Conservation (phyloP, 2,113 vertebrate species). For the Scortum barcoo region DNA sequence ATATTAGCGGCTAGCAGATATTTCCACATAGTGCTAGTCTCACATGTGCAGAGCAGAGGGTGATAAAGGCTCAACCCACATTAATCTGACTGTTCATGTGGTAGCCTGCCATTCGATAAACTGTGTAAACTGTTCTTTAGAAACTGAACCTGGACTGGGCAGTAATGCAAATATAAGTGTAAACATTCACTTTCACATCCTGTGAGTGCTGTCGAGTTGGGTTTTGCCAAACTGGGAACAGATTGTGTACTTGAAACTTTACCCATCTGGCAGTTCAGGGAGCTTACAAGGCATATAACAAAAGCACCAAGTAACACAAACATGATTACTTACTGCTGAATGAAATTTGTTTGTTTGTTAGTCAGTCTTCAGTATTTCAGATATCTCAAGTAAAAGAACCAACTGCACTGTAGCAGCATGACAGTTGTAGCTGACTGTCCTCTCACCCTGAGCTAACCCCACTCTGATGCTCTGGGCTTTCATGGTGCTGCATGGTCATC, state of each 20-base stretch:
- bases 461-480: conserved; percentile 32
- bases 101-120: background rate
- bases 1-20: background rate
- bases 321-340: conserved; percentile 22
- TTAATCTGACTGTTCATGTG: background rate
- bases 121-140: background rate
- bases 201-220: conserved; percentile 3
- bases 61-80: conserved; percentile 5
- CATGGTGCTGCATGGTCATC: conserved; percentile 48
- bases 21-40: background rate
- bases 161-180: background rate
- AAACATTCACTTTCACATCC: conserved; percentile 13
- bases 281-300: background rate
- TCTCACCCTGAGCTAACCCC: conserved; percentile 31
- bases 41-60: background rate
- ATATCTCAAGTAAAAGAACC: background rate
- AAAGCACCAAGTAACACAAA: conserved; percentile 22
- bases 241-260: conserved; percentile 9
- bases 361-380: background rate
- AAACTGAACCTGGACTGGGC: background rate
- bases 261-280: conserved; percentile 16
- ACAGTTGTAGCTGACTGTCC: conserved; percentile 22
- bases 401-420: background rate
- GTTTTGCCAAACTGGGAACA: conserved; percentile 4
- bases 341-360: conserved; percentile 1